A percentile compares a stretch with the other conserved stretches of the same genome.
phyloP scores from a whole-genome alignment of 1,140 invertebrate genomes.

The Scaptomyza hsui region DNA sequence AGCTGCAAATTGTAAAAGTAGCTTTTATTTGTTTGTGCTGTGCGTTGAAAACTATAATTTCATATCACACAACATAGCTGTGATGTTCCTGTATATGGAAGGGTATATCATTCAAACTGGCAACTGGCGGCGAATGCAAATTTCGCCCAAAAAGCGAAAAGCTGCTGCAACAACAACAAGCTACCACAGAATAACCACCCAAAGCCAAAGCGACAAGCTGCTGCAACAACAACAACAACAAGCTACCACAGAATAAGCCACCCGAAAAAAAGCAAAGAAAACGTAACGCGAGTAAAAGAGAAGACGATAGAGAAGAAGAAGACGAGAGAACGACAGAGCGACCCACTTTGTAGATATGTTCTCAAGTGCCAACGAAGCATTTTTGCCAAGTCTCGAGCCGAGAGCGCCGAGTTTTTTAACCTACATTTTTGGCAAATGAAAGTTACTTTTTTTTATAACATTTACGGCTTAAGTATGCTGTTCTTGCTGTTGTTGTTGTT shows the following conservation, averaged over 20 bases:
- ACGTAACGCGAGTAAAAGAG: neutral
- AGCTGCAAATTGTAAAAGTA: too few relatives aligned
- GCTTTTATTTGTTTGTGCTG: too few relatives aligned
- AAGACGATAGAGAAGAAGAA: neutral
- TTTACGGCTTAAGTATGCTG: neutral
- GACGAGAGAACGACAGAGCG: conserved; percentile 12
- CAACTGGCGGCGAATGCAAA: conserved; percentile 23
- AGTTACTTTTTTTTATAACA: conserved; percentile 19
- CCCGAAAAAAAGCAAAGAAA: neutral
- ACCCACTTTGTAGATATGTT: conserved; percentile 39
- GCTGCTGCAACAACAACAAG: conserved; percentile 9
- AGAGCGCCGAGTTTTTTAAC: conserved; percentile 62
- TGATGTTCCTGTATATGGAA: neutral
- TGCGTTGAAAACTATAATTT: too few relatives aligned
- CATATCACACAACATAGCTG: neutral
- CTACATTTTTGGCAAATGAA: conserved; percentile 74
- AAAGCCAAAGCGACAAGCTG: too few relatives aligned
- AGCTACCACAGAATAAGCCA: neutral
- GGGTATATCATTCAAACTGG: neutral
- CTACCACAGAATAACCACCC: conserved; percentile 3
- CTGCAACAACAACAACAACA: neutral
- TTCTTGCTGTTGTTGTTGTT: too few relatives aligned
- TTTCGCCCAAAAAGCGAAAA: conserved; percentile 17
- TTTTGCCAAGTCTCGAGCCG: conserved; percentile 24
- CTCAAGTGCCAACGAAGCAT: conserved; percentile 45